These are phyloP conservation scores for Stenodera caucasica DNA, from an alignment of 2,888 invertebrate genomes.

Conservation along the genomic window DNA sequence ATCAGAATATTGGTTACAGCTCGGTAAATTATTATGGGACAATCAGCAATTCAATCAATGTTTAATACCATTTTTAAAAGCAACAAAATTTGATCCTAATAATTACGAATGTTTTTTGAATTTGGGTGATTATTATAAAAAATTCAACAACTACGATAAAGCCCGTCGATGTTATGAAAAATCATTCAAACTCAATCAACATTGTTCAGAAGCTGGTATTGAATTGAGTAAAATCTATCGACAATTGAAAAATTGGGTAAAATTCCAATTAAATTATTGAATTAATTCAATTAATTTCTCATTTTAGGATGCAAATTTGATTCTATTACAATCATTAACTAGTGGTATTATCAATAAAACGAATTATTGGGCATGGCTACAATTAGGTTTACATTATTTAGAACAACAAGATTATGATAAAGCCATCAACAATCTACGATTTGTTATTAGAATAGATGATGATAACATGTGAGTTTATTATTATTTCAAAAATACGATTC, in stretches of 20 bases:
- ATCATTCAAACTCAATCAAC: constrained; percentile 72
- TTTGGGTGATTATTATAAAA: constrained; percentile 74
- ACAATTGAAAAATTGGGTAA: constrained; percentile 66
- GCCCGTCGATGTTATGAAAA: constrained; percentile 85
- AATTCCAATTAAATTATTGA: constrained; percentile 3
- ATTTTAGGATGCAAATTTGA: constrained; percentile 63
- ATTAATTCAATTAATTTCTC: constrained; percentile 4
- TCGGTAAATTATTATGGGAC: constrained; percentile 66
- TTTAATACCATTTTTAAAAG: constrained; percentile 64
- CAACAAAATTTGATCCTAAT: constrained; percentile 73
- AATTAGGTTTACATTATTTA: constrained; percentile 80
- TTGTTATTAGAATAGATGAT: constrained; percentile 69
- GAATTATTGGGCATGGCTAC: constrained; percentile 76
- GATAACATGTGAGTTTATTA: constrained; percentile 64
- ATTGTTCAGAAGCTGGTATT: constrained; percentile 68
- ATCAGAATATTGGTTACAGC: constrained; percentile 61
- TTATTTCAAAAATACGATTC: background rate
- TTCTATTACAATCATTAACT: constrained; percentile 61
- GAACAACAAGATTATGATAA: constrained; percentile 71
- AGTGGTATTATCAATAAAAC: constrained; percentile 50
- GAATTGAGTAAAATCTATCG: constrained; percentile 77
- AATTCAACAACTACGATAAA: constrained; percentile 68
- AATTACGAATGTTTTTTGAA: constrained; percentile 73
- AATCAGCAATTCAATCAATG: constrained; percentile 63
- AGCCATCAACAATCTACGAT: constrained; percentile 76